Evolutionary conservation across 2,113 vertebrate genomes (phyloP).

Genomic region (Aphelocoma coerulescens): DNA sequence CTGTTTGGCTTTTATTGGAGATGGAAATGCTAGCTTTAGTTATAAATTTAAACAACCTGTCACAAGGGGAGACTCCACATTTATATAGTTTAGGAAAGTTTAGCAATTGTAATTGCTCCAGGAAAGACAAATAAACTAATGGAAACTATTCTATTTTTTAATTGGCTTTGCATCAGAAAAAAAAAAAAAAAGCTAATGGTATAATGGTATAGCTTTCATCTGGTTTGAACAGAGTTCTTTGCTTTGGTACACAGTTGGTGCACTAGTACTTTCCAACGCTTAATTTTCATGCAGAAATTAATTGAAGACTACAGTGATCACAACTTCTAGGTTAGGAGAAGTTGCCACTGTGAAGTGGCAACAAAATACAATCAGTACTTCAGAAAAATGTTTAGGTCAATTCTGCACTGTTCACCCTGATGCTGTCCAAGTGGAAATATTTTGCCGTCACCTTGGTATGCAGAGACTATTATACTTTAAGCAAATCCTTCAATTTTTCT

Average conservation of each 20-base stretch:
- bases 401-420: not conserved
- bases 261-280: not conserved
- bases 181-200: constrained; percentile 35
- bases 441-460: constrained; percentile 66
- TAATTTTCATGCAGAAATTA: constrained; percentile 6
- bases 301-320: not conserved
- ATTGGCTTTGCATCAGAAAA: constrained; percentile 46
- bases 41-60: constrained; percentile 76
- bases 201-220: constrained; percentile 48
- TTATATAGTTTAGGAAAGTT: constrained; percentile 62
- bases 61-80: constrained; percentile 60
- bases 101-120: constrained; percentile 68
- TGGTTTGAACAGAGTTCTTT: not conserved
- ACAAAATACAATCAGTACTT: not conserved
- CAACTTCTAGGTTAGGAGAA: not conserved
- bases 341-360: constrained; percentile 3
- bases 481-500: constrained; percentile 72
- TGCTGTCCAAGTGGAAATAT: constrained; percentile 72
- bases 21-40: constrained; percentile 68
- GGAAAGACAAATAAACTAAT: constrained; percentile 74
- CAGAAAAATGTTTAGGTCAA: constrained; percentile 28
- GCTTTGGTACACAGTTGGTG: constrained; percentile 2
- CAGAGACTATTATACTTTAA: constrained; percentile 66
- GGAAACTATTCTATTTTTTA: constrained; percentile 63
- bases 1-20: constrained; percentile 69